Evolutionary conservation across 2,797 vertebrate species (phyloP), one percentile per base, ranked within the genome.

Genomic region (Hoplostethus atlanticus): DNA sequence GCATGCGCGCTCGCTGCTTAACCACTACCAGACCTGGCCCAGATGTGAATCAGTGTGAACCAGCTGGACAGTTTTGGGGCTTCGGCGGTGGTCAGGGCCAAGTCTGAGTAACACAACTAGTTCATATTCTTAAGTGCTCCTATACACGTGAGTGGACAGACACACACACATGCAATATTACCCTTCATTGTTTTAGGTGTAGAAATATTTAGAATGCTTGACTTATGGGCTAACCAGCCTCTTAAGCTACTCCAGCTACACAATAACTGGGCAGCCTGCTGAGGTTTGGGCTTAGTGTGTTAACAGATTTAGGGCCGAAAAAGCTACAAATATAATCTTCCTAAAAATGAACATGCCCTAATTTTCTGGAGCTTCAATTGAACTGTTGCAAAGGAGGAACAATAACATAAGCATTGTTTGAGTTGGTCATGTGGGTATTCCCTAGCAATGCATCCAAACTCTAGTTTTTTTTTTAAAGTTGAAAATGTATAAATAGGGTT

Each of bases 21-120:
- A 90, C 78, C 74, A 16, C 85, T 51, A 70, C 62, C 87, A 92
- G 89, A 90, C 81, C 73, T 61, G 65, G 70, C 75, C 89, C 91
- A 91, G 87, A 92, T 92, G 90, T 85, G 85, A 17, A 71, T 51
- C 73, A 50, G 85, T 80, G 83, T 84, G 77, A 85, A 86, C 71
- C 86, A 87, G 88, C 81, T 87, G 89, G 83, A 79, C 84, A 66
- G 79, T 71, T 80, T 85, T 68, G 73, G 79, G 56, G 53, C 79
- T 77, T 76, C 73, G 21, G 67, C 82, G 75, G 82, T 66, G 79
- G 84, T 86, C 81, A 79, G 61, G 78, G 79, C 74, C 81, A 71
- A 66, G 81, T 87, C 71, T 90, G 72, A 77, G 69, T 62, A 77
- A 80, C 79, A 86, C 60, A 65, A 82, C 36, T 47, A 40, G 25